Conservation (phyloP, 2,113 vertebrate genomes). For the Pachyramphus minor region DNA sequence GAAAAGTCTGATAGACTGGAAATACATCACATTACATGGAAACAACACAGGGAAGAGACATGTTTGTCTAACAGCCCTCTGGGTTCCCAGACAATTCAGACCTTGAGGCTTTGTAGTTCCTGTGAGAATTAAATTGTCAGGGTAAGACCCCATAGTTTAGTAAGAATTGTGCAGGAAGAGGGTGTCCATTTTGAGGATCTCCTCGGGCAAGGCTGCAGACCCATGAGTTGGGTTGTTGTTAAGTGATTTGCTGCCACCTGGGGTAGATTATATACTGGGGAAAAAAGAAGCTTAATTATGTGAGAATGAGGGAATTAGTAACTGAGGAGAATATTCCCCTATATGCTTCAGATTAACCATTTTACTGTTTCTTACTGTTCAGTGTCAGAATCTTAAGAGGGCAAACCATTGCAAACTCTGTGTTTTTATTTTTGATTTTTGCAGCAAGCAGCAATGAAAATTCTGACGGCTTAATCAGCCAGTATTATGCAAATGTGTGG, state of each 20-base stretch:
- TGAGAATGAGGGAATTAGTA: neutral
- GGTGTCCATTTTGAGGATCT: neutral
- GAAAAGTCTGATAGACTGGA: neutral
- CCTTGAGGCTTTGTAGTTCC: neutral
- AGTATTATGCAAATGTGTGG: conserved; percentile 50
- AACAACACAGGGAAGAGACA: neutral
- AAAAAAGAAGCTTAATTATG: neutral
- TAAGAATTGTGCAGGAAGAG: neutral
- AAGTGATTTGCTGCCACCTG: neutral
- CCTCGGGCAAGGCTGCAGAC: neutral
- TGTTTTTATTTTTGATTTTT: conserved; percentile 39
- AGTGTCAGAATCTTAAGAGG: neutral
- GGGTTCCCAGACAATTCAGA: neutral
- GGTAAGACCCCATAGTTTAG: neutral
- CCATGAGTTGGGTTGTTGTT: neutral
- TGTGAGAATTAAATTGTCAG: neutral
- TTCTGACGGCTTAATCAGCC: conserved; percentile 38
- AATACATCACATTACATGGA: neutral
- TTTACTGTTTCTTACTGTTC: neutral
- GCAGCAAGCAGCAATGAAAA: conserved; percentile 17
- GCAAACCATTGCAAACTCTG: neutral
- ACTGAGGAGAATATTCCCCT: neutral
- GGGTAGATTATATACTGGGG: neutral
- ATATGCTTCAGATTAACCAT: neutral
- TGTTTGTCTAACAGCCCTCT: neutral